A percentile compares a stretch with the other conserved stretches of the same genome.
phyloP scores from a whole-genome alignment of 2,797 vertebrate genomes.

The Tenualosa thibaudeaui region DNA sequence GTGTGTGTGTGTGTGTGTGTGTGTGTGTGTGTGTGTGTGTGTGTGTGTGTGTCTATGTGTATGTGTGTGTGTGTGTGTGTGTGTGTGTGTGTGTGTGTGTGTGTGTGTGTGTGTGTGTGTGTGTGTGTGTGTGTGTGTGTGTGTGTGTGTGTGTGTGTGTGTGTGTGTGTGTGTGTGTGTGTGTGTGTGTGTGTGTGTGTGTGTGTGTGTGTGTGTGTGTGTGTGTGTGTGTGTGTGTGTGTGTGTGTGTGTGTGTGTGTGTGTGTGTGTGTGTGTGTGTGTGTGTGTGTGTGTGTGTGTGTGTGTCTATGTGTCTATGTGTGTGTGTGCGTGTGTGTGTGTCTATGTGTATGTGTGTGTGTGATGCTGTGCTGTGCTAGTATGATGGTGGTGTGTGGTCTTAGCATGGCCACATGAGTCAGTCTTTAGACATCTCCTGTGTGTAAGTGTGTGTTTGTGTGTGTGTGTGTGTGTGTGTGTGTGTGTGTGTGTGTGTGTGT shows the following conservation, averaged over 20 bases:
- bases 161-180: not conserved
- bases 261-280: not conserved
- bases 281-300: not conserved
- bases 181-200: slow-evolving; percentile 26
- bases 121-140: not conserved
- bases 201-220: slow-evolving; percentile 21
- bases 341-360: not conserved
- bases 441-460: not conserved
- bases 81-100: not conserved
- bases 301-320: not conserved
- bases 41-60: no score
- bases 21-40: no score
- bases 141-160: not conserved
- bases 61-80: no score
- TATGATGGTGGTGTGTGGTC: no score
- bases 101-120: not conserved
- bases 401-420: no score
- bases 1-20: no score
- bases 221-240: not conserved
- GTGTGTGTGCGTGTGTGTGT: not conserved
- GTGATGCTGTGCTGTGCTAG: no score
- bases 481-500: no score
- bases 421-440: not conserved
- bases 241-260: no score
- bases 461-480: no score